These are phyloP conservation scores for Phaenicophaeus curvirostris DNA, from an alignment of 2,797 vertebrate genomes.

Conservation along the genomic window DNA sequence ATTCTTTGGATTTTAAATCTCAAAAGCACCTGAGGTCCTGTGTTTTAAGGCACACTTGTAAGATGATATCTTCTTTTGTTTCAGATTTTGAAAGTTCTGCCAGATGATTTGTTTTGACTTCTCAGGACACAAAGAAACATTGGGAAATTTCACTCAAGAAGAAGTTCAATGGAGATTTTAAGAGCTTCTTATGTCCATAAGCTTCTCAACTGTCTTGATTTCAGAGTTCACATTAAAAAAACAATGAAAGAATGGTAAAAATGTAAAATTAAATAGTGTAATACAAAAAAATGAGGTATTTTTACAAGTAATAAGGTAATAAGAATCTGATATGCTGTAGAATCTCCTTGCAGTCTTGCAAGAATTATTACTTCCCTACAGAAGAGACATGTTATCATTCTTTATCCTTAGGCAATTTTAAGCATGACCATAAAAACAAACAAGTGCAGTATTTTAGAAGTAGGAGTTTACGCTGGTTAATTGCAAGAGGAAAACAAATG, in stretches of 20 bases:
- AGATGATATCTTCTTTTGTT: background rate
- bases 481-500: background rate
- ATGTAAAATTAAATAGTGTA: background rate
- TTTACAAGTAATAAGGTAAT: background rate
- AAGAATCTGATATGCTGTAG: background rate
- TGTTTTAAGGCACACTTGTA: background rate
- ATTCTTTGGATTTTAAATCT: background rate
- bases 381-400: background rate
- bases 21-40: background rate
- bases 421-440: background rate
- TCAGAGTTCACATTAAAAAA: background rate
- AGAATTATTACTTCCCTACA: background rate
- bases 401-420: background rate
- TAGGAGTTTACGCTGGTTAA: background rate
- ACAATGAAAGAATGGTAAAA: background rate
- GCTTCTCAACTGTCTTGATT: background rate
- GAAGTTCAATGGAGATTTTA: background rate
- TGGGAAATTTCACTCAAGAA: background rate
- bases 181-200: background rate
- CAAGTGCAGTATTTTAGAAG: background rate
- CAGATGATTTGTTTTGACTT: background rate
- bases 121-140: background rate
- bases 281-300: background rate
- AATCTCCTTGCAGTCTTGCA: background rate
- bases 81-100: background rate